Base-by-base conservation (phyloP, 2,888 invertebrate genomes). In the Allophyes oxyacanthae region DNA sequence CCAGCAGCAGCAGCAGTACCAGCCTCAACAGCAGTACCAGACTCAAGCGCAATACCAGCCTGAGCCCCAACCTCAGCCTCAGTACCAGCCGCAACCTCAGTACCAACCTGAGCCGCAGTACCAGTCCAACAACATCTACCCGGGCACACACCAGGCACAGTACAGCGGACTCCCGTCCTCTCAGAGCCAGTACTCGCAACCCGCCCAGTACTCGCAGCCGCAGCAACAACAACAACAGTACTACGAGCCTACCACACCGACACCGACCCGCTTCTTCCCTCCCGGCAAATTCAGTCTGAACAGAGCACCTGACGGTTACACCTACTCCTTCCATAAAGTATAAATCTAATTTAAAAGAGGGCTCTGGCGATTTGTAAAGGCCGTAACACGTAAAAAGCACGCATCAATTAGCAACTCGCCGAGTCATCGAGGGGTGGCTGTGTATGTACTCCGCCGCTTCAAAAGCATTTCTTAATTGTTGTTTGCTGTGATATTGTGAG, bases 241-340 rank as follows among this genome's bases (percentile, higher is more conserved):
- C 84, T 94, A 94, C 81, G 93, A 94, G 55, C 85, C 92, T 28
- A 94, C 95, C 62, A 97, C 97, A 50, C 96, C 95, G 64, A 92
- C 95, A 26, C 97, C 97, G 14, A 95, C 95, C 80, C 95, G 96
- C 77, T 97, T 97, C 94, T 97, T 96, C 86, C 97, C 97, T 49
- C 97, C 98, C 28, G 98, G 98, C 73, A 97, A 98, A 89, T 95
- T 98, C 80, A 96, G 96, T 76, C 94, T 98, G 75, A 98, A 97
- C 94, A 95, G 98, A 84, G 97, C 97, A 59, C 98, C 98, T 36
- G 98, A 98, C 83, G 98, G 98, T 81, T 98, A 96, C 94, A 97
- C 97, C 80, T 98, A 97, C 92, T 97, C 96, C 72, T 97, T 97
- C 95, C 97, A 96, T 93, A 97, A 94, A 91, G 93, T 92, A 80